Percentiles rank a stretch among this genome's conserved stretches.
phyloP scores from a whole-genome alignment of 2,888 invertebrate species.

The Teinopalpus imperialis region DNA sequence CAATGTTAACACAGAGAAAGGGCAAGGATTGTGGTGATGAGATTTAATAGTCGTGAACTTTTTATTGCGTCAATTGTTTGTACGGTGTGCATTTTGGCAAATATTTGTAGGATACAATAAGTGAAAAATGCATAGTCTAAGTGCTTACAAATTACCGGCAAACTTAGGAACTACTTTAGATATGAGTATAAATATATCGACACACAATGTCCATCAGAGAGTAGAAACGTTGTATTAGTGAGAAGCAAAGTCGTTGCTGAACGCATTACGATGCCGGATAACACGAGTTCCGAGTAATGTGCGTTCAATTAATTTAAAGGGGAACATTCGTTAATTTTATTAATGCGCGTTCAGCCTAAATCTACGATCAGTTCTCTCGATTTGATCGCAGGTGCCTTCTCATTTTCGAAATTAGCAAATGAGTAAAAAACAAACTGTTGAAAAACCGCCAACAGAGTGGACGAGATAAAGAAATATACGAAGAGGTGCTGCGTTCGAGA shows the following conservation, averaged over 20 bases:
- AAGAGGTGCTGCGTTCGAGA: conserved; percentile 79
- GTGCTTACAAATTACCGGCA: too few species aligned
- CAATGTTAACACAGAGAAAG: conserved; percentile 10
- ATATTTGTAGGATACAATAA: too few species aligned
- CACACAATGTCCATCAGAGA: not conserved
- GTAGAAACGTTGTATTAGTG: conserved; percentile 30
- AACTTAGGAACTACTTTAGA: too few species aligned
- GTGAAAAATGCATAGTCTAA: too few species aligned
- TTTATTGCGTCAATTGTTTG: not conserved
- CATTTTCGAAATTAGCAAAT: conserved; percentile 82
- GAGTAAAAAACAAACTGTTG: conserved; percentile 68
- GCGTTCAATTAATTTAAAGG: conserved; percentile 77
- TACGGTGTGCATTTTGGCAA: too few species aligned
- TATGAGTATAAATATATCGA: too few species aligned
- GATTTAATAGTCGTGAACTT: conserved; percentile 7
- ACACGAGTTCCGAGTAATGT: conserved; percentile 59
- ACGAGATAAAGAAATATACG: conserved; percentile 82
- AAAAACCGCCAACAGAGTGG: conserved; percentile 71
- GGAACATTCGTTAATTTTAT: conserved; percentile 78
- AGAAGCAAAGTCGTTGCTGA: conserved; percentile 45
- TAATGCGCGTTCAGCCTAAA: conserved; percentile 69
- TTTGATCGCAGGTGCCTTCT: conserved; percentile 74
- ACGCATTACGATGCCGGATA: conserved; percentile 64
- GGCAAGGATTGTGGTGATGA: conserved; percentile 2
- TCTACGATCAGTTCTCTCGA: conserved; percentile 68